These are phyloP conservation scores for Scylla paramamosain DNA, from an alignment of 1,140 invertebrate genomes.

Conservation along the genomic window DNA sequence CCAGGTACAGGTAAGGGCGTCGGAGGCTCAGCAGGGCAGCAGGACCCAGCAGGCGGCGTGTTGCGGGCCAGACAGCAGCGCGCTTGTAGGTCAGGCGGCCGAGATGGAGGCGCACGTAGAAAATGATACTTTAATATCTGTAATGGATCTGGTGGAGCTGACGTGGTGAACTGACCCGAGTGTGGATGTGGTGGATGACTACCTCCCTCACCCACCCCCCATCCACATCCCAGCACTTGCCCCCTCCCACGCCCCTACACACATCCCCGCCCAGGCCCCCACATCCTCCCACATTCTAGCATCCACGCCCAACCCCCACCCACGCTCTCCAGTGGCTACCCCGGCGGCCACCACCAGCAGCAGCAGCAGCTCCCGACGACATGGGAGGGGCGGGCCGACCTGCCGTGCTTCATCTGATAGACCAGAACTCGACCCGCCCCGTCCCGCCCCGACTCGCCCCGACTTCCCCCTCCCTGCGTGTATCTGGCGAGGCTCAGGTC, in stretches of 20 bases:
- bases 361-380: background rate
- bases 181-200: no score
- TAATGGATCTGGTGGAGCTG: background rate
- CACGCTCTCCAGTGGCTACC: background rate
- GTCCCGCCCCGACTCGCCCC: background rate
- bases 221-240: no score
- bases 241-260: no score
- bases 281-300: no score
- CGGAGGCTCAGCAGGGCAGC: background rate
- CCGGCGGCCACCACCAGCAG: background rate
- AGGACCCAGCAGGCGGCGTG: no score
- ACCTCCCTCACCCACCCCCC: no score
- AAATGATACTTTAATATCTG: constrained; percentile 15
- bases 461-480: no score
- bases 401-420: background rate
- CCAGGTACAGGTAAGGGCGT: background rate
- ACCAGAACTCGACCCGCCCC: background rate
- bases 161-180: background rate
- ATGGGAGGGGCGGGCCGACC: background rate
- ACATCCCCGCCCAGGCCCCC: no score
- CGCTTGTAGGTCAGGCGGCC: no score
- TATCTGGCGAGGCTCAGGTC: background rate
- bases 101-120: no score
- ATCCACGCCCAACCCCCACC: background rate
- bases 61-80: no score